Evolutionary conservation across 2,888 invertebrate species (phyloP), one percentile per base, ranked within the genome.

Genomic region (Psylliodes chrysocephalus): DNA sequence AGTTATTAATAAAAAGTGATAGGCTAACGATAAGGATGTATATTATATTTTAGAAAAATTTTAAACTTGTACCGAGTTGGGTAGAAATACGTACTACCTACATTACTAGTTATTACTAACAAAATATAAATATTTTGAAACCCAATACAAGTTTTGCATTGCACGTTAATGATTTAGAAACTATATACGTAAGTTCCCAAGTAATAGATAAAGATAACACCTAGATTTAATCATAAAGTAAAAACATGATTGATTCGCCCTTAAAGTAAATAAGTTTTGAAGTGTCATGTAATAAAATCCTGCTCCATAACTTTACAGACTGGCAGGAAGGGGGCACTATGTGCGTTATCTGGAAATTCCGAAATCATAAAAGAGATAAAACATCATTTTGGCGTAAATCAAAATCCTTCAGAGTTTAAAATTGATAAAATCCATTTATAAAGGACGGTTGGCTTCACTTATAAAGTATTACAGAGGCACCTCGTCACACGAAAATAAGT

Each of bases 401-500:
- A 78, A 74, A 59, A 74, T 72, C 74, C 74, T 73, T 73, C 69
- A 71, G 74, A 78, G 77, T 81, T 80, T 80, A 77, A 82, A 82
- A 82, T 82, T 82, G 82, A 82, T 82, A 82, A 82, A 82, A 82
- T 82, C 81, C 82, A 82, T 82, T 82, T 82, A 82, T 81, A 82
- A 80, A 77, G 74, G 79, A 79, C 80, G 82, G 79, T 81, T 77
- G 79, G 81, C 78, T 82, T 81, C 81, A 81, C 81, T 82, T 81
- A 81, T 81, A 79, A 80, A 77, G 82, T 81, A 82, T 82, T 82
- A 81, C 80, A 79, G 52, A 57, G 55, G 25, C 52, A 59, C 19
- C 49, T 62, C 61, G 35, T 47, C 49, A 49, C 62, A 51, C 14
- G 52, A 55, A 62, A 62, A 59, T 49, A 59, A 49, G 59, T 59